These are phyloP conservation scores for Lagria hirta DNA, from an alignment of 2,888 invertebrate genomes.

Conservation along the genomic window DNA sequence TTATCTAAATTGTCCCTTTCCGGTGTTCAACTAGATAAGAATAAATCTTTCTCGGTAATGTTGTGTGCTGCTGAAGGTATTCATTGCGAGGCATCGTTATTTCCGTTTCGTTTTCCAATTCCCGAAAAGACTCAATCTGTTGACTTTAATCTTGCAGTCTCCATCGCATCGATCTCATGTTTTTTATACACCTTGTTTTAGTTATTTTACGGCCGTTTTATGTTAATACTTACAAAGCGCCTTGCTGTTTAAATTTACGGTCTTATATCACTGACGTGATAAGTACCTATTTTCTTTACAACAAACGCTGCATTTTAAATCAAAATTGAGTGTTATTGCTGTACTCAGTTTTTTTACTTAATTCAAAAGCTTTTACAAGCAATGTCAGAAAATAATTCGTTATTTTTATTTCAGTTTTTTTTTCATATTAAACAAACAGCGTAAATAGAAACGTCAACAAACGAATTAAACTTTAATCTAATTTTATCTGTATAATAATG, in stretches of 20 bases:
- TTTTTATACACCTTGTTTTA: conserved; percentile 42
- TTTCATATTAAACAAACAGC: too few species aligned
- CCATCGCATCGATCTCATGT: conserved; percentile 43
- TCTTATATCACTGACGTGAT: conserved; percentile 15
- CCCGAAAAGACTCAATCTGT: conserved; percentile 47
- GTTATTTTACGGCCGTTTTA: conserved; percentile 38
- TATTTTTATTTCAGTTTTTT: too few species aligned
- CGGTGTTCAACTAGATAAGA: conserved; percentile 30
- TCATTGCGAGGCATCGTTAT: conserved; percentile 45
- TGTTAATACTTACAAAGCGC: conserved; percentile 30
- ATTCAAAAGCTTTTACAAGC: too few species aligned
- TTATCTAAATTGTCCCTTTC: conserved; percentile 9
- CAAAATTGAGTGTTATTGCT: too few species aligned
- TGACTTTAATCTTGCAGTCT: conserved; percentile 46
- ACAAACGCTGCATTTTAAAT: too few species aligned
- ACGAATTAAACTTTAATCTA: too few species aligned
- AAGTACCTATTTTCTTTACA: too few species aligned
- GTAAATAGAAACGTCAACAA: too few species aligned
- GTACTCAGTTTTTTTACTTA: too few species aligned
- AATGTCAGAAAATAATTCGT: too few species aligned
- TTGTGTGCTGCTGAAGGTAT: conserved; percentile 38
- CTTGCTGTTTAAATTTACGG: conserved; percentile 19
- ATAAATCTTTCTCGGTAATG: conserved; percentile 41
- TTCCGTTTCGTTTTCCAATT: conserved; percentile 46
- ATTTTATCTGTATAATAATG: too few species aligned